A percentile compares a stretch with the other conserved stretches of the same genome.
These are phyloP conservation scores for Pterocles burchelli DNA, from an alignment of 2,113 vertebrate species.

Conservation along the genomic window DNA sequence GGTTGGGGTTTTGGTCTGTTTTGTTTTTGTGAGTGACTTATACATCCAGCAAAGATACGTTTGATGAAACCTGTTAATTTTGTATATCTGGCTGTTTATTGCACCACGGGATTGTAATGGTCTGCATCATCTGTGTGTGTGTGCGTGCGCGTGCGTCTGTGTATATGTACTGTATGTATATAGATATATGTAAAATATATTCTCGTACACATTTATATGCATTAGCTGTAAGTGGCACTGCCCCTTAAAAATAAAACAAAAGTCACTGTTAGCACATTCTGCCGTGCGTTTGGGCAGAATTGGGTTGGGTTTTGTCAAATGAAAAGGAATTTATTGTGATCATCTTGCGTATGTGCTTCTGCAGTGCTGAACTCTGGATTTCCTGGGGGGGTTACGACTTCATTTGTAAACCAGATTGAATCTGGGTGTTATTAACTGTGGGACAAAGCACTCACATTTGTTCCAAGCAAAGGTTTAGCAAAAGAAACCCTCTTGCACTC, in stretches of 20 bases:
- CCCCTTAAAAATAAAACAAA: constrained; percentile 19
- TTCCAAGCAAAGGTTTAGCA: background rate
- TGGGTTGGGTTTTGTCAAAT: background rate
- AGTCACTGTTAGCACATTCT: constrained; percentile 33
- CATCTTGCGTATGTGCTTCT: constrained; percentile 43
- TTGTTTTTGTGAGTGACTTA: constrained; percentile 30
- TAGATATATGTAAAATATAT: constrained; percentile 66
- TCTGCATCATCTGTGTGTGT: constrained; percentile 60
- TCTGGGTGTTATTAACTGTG: background rate
- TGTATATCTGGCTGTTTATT: constrained; percentile 72
- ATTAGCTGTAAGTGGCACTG: constrained; percentile 63
- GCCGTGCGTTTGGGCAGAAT: background rate
- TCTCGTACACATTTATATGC: constrained; percentile 58
- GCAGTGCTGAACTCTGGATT: constrained; percentile 25
- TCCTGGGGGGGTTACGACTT: background rate
- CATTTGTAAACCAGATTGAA: background rate
- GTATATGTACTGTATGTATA: constrained; percentile 71
- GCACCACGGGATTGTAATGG: constrained; percentile 64
- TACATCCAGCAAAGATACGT: constrained; percentile 20
- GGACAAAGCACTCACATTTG: background rate
- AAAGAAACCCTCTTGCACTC: background rate
- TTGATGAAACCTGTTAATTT: constrained; percentile 60
- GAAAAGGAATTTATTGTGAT: constrained; percentile 34
- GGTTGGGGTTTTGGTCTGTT: background rate
- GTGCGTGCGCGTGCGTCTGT: background rate